Base-by-base conservation (phyloP, 2,113 vertebrate species). In the Thamnophis sirtalis region DNA sequence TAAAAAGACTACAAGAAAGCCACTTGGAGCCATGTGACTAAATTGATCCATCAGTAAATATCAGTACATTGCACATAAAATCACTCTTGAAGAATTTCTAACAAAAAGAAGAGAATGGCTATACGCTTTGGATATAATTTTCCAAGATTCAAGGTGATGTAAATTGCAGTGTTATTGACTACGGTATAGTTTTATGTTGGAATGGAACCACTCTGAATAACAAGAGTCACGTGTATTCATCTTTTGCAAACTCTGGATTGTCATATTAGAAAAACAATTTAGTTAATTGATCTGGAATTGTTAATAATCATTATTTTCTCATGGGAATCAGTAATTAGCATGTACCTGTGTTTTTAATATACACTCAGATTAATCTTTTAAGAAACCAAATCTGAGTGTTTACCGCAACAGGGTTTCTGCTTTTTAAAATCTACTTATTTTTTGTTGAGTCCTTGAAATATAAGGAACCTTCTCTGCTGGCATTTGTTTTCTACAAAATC, bases 201-300 rank as follows among this genome's bases (percentile, higher is more conserved):
- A 80, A 43, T 43, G 73, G 33, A 43, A 21, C 73, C 33, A 80
- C 7, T 80, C 15, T 43, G 33, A 80, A 80, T 43, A 80, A 80
- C 33, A 43, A 43, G 73, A 80, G 33, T 80, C 73, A 80, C 33
- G 2, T 80, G 33, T 38, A 73, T 90, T 87, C 55, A 0, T 50
- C n/a, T 93, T 89, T 94, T 93, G 68, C 93, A 92, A 49, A 93
- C 51, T 38, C n/a, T 92, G 89, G 11, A 1, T 91, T n/a, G 88
- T 85, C 50, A 24, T 33, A 38, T 96, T 90, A 94, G 93, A 95
- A 94, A 95, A 96, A 22, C 86, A 96, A 94, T 91, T 50, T 53
- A 21, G 93, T 55, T 15, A 92, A 38, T 96, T 93, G 90, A 53
- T 86, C 93, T 55, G 92, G 85, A 93, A 86, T 53, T 90, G 49